Conservation (phyloP, 2,797 vertebrate species). For the Calcarius lapponicus region DNA sequence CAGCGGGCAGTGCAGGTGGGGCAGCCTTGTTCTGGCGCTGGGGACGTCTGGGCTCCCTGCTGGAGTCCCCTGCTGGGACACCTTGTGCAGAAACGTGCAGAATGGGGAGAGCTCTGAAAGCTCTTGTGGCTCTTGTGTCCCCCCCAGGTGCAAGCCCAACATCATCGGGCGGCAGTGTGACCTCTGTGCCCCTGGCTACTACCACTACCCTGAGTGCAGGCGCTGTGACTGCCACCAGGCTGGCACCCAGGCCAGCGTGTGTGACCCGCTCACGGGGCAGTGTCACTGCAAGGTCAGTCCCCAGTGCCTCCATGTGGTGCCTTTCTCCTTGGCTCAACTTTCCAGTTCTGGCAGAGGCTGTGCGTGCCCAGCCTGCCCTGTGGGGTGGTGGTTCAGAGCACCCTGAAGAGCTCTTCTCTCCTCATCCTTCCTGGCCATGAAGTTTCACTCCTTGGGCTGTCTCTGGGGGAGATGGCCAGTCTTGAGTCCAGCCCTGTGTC, state of each 20-base stretch:
- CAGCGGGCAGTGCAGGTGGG: slow-evolving; percentile 93
- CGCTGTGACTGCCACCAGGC: slow-evolving; percentile 88
- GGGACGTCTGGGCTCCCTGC: fast-evolving
- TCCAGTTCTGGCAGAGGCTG: neutral
- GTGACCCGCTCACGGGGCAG: slow-evolving; percentile 84
- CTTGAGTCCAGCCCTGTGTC: neutral
- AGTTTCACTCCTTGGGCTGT: neutral
- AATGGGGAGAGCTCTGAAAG: neutral
- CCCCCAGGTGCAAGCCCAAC: slow-evolving; percentile 88
- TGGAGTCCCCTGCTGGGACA: neutral
- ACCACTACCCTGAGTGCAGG: slow-evolving; percentile 87
- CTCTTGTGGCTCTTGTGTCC: neutral
- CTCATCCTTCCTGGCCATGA: neutral
- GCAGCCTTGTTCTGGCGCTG: neutral
- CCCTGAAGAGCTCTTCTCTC: neutral
- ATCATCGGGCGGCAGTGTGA: slow-evolving; percentile 90
- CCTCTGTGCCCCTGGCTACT: slow-evolving; percentile 86
- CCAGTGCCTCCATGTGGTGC: fast-evolving
- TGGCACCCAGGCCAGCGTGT: slow-evolving; percentile 82
- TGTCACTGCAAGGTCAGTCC: slow-evolving; percentile 92
- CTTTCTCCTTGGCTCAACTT: neutral
- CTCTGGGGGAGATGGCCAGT: too few relatives aligned
- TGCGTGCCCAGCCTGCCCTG: neutral
- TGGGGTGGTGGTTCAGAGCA: neutral
- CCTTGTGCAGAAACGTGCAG: fast-evolving